Conservation (phyloP, 2,797 vertebrate species). For the Lepidocolaptes lacrymiger region DNA sequence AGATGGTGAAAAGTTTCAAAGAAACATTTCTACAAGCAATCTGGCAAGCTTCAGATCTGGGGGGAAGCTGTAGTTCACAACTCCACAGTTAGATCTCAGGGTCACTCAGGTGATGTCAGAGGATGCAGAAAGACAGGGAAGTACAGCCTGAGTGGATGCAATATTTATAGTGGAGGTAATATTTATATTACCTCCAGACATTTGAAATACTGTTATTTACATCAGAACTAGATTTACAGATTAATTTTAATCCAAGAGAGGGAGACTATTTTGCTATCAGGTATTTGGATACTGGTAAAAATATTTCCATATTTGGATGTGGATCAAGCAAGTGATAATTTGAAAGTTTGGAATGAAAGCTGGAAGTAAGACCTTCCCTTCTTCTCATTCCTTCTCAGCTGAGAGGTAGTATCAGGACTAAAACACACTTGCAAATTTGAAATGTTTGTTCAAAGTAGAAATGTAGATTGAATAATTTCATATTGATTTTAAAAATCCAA, state of each 20-base stretch:
- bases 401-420: neutral
- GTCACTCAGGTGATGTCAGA: neutral
- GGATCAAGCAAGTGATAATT: neutral
- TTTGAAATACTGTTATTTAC: neutral
- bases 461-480: neutral
- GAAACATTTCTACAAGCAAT: neutral
- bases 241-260: neutral
- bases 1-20: neutral
- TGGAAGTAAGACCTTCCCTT: neutral
- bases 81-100: neutral
- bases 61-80: neutral
- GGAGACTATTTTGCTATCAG: neutral
- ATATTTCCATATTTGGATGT: neutral
- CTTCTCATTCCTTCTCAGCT: neutral
- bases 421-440: neutral
- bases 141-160: too few species aligned
- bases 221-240: neutral
- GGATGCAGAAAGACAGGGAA: neutral
- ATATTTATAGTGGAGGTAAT: too few species aligned
- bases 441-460: neutral
- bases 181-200: neutral
- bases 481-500: neutral
- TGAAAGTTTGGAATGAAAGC: neutral
- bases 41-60: neutral
- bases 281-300: neutral